These are phyloP conservation scores for Crematogaster levior DNA, from an alignment of 2,888 invertebrate species.

Conservation along the genomic window DNA sequence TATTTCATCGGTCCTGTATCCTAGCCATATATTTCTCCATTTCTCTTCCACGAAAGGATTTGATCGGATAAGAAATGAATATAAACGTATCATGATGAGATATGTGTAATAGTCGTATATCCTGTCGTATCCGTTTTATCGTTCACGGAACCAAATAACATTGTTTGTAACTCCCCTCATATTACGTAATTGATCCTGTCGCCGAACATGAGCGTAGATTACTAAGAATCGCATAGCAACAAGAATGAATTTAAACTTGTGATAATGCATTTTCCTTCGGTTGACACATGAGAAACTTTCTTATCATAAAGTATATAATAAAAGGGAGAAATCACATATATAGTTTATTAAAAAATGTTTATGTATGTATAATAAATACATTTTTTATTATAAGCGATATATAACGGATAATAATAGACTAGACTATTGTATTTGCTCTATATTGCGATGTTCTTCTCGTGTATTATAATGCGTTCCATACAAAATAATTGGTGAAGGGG, in stretches of 20 bases:
- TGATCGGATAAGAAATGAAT: slow-evolving; percentile 45
- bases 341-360: neutral
- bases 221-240: slow-evolving; percentile 25
- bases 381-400: no score
- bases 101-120: slow-evolving; percentile 20
- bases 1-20: slow-evolving; percentile 38
- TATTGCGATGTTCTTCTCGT: neutral
- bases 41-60: slow-evolving; percentile 42
- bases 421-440: neutral
- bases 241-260: neutral
- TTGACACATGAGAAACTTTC: slow-evolving; percentile 1
- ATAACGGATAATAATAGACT: neutral
- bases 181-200: slow-evolving; percentile 48
- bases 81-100: slow-evolving; percentile 17
- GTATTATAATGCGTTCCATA: slow-evolving; percentile 9
- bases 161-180: slow-evolving; percentile 26
- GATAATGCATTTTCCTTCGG: neutral
- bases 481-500: slow-evolving; percentile 58
- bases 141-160: slow-evolving; percentile 43
- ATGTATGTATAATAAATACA: neutral
- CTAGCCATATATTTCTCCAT: neutral
- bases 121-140: slow-evolving; percentile 34
- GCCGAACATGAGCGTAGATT: slow-evolving; percentile 26
- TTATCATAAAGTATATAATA: neutral
- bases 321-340: no score